These are phyloP conservation scores for Pelosia muscerda DNA, from an alignment of 2,888 invertebrate species.

Conservation along the genomic window DNA sequence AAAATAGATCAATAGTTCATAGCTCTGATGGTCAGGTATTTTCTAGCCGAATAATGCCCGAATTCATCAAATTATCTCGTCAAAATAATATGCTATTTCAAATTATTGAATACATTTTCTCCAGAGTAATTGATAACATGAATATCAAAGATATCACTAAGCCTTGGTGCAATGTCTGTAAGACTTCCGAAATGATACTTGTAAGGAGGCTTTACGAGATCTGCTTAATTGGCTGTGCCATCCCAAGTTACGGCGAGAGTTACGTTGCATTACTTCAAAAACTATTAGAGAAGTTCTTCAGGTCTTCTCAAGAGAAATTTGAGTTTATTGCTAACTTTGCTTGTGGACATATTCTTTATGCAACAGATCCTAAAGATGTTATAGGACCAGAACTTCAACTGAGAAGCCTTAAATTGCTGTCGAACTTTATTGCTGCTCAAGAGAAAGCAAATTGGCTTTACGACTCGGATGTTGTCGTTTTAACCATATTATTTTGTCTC, in stretches of 20 bases:
- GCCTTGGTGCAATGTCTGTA: constrained; percentile 79
- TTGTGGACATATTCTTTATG: constrained; percentile 79
- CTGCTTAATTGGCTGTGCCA: constrained; percentile 80
- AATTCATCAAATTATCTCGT: constrained; percentile 70
- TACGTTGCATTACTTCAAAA: constrained; percentile 76
- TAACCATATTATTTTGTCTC: constrained; percentile 86
- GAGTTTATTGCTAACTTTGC: constrained; percentile 87
- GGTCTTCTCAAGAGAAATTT: constrained; percentile 77
- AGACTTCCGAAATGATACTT: constrained; percentile 71
- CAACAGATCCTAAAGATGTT: constrained; percentile 74
- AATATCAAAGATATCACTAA: constrained; percentile 70
- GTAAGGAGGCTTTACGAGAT: constrained; percentile 79
- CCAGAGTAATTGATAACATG: constrained; percentile 81
- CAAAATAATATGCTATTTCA: constrained; percentile 85
- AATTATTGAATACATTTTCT: constrained; percentile 85
- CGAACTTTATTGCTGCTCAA: constrained; percentile 66
- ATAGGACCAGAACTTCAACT: constrained; percentile 83
- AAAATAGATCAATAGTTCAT: constrained; percentile 68
- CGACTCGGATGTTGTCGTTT: constrained; percentile 80
- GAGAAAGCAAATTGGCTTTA: constrained; percentile 69
- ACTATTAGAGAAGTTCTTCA: constrained; percentile 79
- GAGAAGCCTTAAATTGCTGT: constrained; percentile 79
- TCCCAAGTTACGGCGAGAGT: constrained; percentile 69
- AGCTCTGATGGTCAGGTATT: constrained; percentile 64
- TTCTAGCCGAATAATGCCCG: constrained; percentile 65